Conservation (phyloP, 2,113 vertebrate species). For the Cygnus atratus region DNA sequence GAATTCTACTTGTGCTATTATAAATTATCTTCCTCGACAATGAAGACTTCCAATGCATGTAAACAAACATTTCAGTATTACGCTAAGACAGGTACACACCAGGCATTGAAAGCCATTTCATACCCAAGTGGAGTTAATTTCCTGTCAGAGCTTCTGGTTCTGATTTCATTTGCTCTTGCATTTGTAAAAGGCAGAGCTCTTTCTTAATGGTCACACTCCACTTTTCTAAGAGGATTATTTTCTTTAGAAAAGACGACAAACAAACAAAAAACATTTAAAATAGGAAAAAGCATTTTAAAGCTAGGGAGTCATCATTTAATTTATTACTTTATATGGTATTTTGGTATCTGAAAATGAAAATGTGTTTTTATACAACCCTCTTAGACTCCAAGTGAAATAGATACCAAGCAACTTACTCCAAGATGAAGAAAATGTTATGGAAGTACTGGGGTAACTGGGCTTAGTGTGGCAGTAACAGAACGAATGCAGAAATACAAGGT, state of each 20-base stretch:
- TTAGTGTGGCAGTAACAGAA: not conserved
- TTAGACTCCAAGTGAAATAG: not conserved
- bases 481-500: not conserved
- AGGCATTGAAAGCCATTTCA: not conserved
- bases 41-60: not conserved
- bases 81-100: fast-evolving
- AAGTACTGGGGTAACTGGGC: not conserved
- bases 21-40: not conserved
- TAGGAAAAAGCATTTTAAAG: not conserved
- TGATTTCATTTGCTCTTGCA: not conserved
- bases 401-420: not conserved
- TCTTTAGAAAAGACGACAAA: not conserved
- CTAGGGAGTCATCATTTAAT: not conserved
- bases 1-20: not conserved
- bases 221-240: not conserved
- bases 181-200: not conserved
- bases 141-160: not conserved
- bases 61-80: not conserved
- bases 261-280: not conserved
- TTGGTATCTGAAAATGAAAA: not conserved
- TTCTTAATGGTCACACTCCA: not conserved
- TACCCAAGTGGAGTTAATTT: not conserved
- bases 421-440: not conserved
- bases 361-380: not conserved
- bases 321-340: not conserved